Evolutionary conservation across 2,888 invertebrate genomes (phyloP), one percentile per base, ranked within the genome.

Genomic region (Rhodophaea formosa): DNA sequence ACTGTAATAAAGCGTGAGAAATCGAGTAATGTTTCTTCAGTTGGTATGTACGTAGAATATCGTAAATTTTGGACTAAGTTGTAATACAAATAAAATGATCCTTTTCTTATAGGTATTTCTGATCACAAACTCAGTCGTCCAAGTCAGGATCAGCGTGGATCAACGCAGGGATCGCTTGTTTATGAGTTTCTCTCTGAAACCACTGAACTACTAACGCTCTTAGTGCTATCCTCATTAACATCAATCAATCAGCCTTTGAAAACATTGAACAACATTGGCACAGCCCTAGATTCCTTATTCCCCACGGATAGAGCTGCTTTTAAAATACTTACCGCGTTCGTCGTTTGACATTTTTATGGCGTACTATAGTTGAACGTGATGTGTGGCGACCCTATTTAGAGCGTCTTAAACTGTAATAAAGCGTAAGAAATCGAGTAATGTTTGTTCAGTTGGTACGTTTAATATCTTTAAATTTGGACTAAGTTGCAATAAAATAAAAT

Each of bases 341-440:
- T 12, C 46, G 29, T 47, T 56, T 49, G 49, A 56, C 49, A 56
- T 42, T 56, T 56, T 56, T 56, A 56, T 49, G 56, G 49, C 56
- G 10, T 29, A 56, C 43, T 56, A 56, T 56, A 51, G 29, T 29
- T 35, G 56, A 14, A 56, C 56, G 56, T 56, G 56, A 43, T 49
- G 56, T 56, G 49, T 42, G 56, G 42, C 42, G 29, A 49, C 49
- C 42, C 56, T 49, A 49, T 49, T 30, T 42, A 16, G 49, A 49
- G 43, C 56, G 42, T 30, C 29, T 47, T 56, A 29, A 47, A 42
- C 30, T 8, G 39, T 47, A 56, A 56, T 47, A 56, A 47, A 46
- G 12, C 30, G 1, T 12, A 15, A 12, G 14, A 43, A 53, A 7
- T n/a, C 15, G 5, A 8, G 44, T 53, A 35, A 35, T 12, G 35